Conservation (phyloP, 1,140 invertebrate genomes). For the Saccostrea glomerata region DNA sequence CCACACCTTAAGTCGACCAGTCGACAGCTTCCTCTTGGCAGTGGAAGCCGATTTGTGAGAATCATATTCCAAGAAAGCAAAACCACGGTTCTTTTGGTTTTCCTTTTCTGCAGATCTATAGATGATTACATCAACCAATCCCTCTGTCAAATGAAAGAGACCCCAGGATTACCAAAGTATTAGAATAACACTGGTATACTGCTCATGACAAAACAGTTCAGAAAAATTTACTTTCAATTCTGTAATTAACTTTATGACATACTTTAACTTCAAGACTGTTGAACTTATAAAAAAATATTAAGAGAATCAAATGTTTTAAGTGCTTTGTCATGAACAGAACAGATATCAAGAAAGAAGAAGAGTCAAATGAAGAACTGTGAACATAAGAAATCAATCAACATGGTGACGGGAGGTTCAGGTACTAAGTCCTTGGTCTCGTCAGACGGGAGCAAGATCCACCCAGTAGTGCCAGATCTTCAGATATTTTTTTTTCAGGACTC, state of each 20-base stretch:
- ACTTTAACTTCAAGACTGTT: too few species aligned
- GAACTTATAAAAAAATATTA: neutral
- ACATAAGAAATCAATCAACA: neutral
- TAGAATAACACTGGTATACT: neutral
- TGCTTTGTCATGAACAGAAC: slow-evolving; percentile 27
- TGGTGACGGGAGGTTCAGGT: neutral
- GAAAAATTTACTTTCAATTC: too few species aligned
- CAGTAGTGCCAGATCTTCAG: neutral
- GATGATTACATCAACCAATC: slow-evolving; percentile 98
- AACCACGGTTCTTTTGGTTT: slow-evolving; percentile 97
- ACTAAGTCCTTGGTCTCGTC: neutral
- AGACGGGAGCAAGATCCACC: neutral
- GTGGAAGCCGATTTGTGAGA: slow-evolving; percentile 99
- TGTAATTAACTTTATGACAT: too few species aligned
- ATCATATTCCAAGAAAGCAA: slow-evolving; percentile 99
- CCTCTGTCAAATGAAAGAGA: slow-evolving; percentile 84
- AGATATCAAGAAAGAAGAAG: neutral
- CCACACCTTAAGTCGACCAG: slow-evolving; percentile 84
- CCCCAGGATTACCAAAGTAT: neutral
- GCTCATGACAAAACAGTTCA: slow-evolving; percentile 34
- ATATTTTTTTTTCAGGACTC: neutral
- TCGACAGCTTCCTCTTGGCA: slow-evolving; percentile 94
- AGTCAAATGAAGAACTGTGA: neutral
- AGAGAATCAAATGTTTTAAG: neutral
- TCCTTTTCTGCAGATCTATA: slow-evolving; percentile 98